Percentiles rank a stretch among this genome's conserved stretches.
Conservation (phyloP, 2,797 vertebrate species). For the Semaprochilodus insignis region DNA sequence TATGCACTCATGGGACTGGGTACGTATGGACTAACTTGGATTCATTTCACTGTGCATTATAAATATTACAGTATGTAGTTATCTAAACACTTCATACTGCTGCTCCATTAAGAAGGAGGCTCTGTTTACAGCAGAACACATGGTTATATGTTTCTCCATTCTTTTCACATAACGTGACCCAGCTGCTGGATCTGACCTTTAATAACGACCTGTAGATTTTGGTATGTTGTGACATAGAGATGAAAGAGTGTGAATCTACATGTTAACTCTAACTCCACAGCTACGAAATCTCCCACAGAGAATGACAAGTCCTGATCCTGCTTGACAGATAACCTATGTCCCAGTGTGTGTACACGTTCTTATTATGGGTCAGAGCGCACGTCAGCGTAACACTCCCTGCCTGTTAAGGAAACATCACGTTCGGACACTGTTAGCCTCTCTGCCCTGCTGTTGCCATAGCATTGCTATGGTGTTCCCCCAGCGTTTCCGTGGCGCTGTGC, state of each 20-base stretch:
- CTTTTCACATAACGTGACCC: constrained; percentile 4
- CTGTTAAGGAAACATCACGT: not conserved
- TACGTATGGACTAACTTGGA: no score
- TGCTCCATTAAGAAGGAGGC: not conserved
- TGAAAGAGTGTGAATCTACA: constrained; percentile 7
- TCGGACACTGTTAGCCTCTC: constrained; percentile 1
- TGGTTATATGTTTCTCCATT: constrained; percentile 26
- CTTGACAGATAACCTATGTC: not conserved
- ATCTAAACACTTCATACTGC: constrained; percentile 21
- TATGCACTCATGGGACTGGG: no score
- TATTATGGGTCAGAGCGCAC: not conserved
- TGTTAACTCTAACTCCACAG: not conserved
- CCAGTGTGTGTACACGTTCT: not conserved
- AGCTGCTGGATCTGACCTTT: not conserved
- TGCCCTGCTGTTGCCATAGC: constrained; percentile 23
- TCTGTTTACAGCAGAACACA: constrained; percentile 19
- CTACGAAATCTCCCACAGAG: not conserved
- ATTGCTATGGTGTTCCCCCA: constrained; percentile 33
- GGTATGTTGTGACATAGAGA: not conserved
- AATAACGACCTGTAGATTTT: constrained; percentile 6
- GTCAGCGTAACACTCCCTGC: not conserved
- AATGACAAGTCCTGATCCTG: constrained; percentile 9
- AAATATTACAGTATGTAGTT: not conserved
- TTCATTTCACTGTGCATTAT: no score
- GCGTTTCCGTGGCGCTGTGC: not conserved